Base-by-base conservation (phyloP, 2,797 vertebrate species). In the Eulemur rubriventer region DNA sequence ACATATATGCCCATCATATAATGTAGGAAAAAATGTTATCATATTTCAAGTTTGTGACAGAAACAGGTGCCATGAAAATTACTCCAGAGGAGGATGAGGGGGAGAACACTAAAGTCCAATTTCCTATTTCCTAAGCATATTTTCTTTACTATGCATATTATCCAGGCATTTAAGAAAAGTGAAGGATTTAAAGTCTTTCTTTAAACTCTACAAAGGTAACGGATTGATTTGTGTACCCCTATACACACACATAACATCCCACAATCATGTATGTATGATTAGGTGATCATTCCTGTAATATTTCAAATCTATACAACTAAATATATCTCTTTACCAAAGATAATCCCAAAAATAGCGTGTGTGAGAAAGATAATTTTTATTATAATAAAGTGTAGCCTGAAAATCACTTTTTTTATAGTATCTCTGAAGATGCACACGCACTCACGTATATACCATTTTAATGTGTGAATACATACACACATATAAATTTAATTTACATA, bases 11-110 rank as follows among this genome's bases (percentile, higher is more conserved):
- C n/a, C 1, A 55, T 79, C 28, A 72, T 14, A 88, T 18, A 94
- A 90, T 7, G 63, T 4, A 70, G 55, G 28, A 4, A n/a, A 67
- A 65, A 76, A 30, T 46, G 7, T 61, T 57, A 33, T 82, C 26
- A 65, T 14, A 57, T 80, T 50, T 92, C 38, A 57, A 33, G 82
- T 85, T 59, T 96, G 46, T 86, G 26, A 57, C 38, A 63, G 41
- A 93, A 70, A 76, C 4, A 59, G 55, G 18, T 48, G 18, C 5
- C 95, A 48, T 69, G 28, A 88, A 94, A 94, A 95, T 87, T 94
- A 82, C n/a, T n/a, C n/a, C 94, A 84, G 18, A 59, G 38, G 14
- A 94, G 86, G 26, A 82, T 50, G 69, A 93, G 67, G 96, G 22
- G 1, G 41, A 94, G 43, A 91, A 79, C 2, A 89, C 8, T 78